Evolutionary conservation across 1,140 invertebrate genomes (phyloP).

Genomic region (Mycetomoellerius zeteki): DNA sequence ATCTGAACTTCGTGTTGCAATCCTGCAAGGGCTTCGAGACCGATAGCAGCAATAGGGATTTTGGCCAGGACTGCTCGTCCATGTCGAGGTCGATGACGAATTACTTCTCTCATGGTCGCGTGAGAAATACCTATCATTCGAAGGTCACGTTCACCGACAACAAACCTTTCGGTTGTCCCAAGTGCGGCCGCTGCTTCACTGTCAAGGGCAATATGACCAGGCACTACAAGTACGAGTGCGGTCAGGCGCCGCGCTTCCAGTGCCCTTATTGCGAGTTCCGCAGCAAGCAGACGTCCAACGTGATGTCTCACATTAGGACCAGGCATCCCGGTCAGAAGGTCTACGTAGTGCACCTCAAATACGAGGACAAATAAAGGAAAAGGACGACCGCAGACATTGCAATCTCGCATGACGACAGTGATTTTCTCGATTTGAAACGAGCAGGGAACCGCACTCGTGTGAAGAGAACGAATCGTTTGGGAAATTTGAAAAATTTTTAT

Average conservation of each 20-base stretch:
- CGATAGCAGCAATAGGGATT: slow-evolving; percentile 50
- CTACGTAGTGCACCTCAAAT: slow-evolving; percentile 76
- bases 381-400: background rate
- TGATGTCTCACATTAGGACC: slow-evolving; percentile 78
- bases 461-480: background rate
- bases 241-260: slow-evolving; percentile 90
- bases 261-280: slow-evolving; percentile 87
- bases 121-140: slow-evolving; percentile 41
- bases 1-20: slow-evolving; percentile 72
- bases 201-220: slow-evolving; percentile 86
- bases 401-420: background rate
- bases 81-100: slow-evolving; percentile 14
- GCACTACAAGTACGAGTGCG: slow-evolving; percentile 91
- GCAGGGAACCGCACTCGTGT: slow-evolving; percentile 25
- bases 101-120: slow-evolving; percentile 61
- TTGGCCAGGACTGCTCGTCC: background rate
- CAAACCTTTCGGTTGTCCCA: slow-evolving; percentile 79
- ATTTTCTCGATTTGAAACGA: background rate
- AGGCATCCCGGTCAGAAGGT: slow-evolving; percentile 75
- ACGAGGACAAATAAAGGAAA: slow-evolving; percentile 57
- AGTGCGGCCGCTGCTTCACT: slow-evolving; percentile 85
- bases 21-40: slow-evolving; percentile 67
- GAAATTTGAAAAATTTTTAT: background rate
- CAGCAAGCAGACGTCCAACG: slow-evolving; percentile 81
- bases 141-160: slow-evolving; percentile 50